A percentile compares a stretch with the other conserved stretches of the same genome.
Evolutionary conservation across 2,797 vertebrate genomes (phyloP).

Genomic region (Crocodylus rhombifer): DNA sequence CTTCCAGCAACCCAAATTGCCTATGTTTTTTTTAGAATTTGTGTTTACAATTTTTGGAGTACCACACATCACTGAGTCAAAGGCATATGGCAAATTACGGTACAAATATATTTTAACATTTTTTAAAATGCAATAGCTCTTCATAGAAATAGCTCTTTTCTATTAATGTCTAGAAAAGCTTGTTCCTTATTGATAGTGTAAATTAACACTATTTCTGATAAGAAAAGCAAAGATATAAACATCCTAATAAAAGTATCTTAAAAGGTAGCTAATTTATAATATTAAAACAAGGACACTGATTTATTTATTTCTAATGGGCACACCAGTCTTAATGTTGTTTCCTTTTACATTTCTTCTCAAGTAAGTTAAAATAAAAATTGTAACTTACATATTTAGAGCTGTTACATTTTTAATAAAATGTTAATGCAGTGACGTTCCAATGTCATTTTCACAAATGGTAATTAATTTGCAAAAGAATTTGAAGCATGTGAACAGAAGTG

Average conservation of each 20-base stretch:
- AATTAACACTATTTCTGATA: not conserved
- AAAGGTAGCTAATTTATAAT: not conserved
- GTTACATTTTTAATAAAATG: slow-evolving; percentile 40
- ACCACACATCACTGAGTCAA: not conserved
- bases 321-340: slow-evolving; percentile 36
- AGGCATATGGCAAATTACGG: not conserved
- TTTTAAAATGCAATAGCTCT: not conserved
- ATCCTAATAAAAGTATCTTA: not conserved
- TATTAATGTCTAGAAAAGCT: not conserved
- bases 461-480: slow-evolving; percentile 28
- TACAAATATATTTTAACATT: not conserved
- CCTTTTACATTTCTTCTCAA: slow-evolving; percentile 45
- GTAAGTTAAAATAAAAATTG: slow-evolving; percentile 52
- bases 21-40: not conserved
- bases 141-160: not conserved
- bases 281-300: slow-evolving; percentile 35
- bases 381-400: slow-evolving; percentile 51
- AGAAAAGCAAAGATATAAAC: not conserved
- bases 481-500: not conserved
- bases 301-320: slow-evolving; percentile 57
- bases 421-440: not conserved
- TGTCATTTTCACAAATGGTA: slow-evolving; percentile 6
- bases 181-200: not conserved
- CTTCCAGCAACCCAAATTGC: not conserved
- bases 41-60: not conserved